Base-by-base conservation (phyloP, 1,140 invertebrate genomes). In the Pemphigus obesinymphae region DNA sequence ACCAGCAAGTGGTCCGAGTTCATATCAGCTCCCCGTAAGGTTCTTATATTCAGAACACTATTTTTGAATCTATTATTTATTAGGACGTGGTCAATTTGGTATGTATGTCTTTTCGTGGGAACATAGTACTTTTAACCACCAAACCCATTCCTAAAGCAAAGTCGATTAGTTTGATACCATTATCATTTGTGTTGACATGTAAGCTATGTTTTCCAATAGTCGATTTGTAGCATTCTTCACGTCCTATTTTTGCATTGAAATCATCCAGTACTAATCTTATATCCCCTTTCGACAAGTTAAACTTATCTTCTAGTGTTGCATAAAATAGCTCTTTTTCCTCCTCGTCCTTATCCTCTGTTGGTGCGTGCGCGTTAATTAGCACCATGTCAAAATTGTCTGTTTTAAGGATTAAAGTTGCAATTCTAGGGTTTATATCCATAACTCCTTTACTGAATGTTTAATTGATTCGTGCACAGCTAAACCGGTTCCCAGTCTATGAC, bases 31-130 rank as follows among this genome's bases (percentile, higher is more conserved):
- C 29, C 61, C 61, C 61, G 29, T 66, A 66, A 66, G 13, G 26
- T 66, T 66, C 61, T 66, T 66, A 66, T 66, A 34, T 63, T 63
- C 58, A n/a, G n/a, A n/a, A n/a, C n/a, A n/a, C n/a, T n/a, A n/a
- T n/a, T n/a, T n/a, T n/a, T n/a, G n/a, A n/a, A 61, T 31, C 26
- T 31, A 61, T 31, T 3, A 61, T 61, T 61, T 61, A 61, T 61
- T 61, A 61, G 58, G 26, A 61, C 58, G 7, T 61, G 58, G 26
- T 61, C 58, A 61, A 61, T 61, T 61, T 61, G 58, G 8, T 61
- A 63, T 63, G 58, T 63, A 63, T 63, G 26, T 63, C 58, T 63
- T 63, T 63, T 34, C 58, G 58, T 63, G 2, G 58, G 29, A 63
- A 63, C 58, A 63, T 63, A 17, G 58, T 63, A 63, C 58, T 63